A percentile compares a stretch with the other conserved stretches of the same genome.
These are phyloP conservation scores for Drosophila tani DNA, from an alignment of 1,140 invertebrate species.

Conservation along the genomic window DNA sequence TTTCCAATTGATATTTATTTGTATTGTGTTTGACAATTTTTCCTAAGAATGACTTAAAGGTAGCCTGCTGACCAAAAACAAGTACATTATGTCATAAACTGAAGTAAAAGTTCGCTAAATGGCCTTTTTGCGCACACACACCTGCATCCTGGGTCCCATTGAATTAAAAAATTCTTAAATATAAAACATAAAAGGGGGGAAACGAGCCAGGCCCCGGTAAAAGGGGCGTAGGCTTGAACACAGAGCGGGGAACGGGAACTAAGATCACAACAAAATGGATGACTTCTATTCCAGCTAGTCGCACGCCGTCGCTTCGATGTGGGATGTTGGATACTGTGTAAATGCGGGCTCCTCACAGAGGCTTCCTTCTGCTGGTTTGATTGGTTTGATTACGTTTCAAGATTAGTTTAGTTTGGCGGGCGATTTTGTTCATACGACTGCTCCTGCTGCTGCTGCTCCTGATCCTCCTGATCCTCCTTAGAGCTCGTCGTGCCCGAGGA, in stretches of 20 bases:
- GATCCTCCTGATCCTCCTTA: conserved; percentile 33
- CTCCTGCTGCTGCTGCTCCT: conserved; percentile 13
- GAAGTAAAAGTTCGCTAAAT: conserved; percentile 28
- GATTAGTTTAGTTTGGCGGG: conserved; percentile 48
- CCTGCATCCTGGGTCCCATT: conserved; percentile 10
- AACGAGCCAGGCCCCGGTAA: neutral
- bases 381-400: conserved; percentile 33
- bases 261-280: conserved; percentile 9
- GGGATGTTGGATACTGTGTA: conserved; percentile 9
- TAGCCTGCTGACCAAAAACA: conserved; percentile 22
- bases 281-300: conserved; percentile 8
- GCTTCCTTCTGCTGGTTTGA: conserved; percentile 11
- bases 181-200: conserved; percentile 14
- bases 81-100: conserved; percentile 2
- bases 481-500: conserved; percentile 75
- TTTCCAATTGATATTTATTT: conserved; percentile 34
- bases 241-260: conserved; percentile 13
- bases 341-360: conserved; percentile 48
- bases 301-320: neutral
- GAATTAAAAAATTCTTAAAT: conserved; percentile 2
- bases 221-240: conserved; percentile 12
- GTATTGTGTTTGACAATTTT: conserved; percentile 23
- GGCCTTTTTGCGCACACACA: conserved; percentile 21
- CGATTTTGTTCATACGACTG: conserved; percentile 49
- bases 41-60: conserved; percentile 40